These are phyloP conservation scores for Dryobota labecula DNA, from an alignment of 2,888 invertebrate genomes.

Conservation along the genomic window DNA sequence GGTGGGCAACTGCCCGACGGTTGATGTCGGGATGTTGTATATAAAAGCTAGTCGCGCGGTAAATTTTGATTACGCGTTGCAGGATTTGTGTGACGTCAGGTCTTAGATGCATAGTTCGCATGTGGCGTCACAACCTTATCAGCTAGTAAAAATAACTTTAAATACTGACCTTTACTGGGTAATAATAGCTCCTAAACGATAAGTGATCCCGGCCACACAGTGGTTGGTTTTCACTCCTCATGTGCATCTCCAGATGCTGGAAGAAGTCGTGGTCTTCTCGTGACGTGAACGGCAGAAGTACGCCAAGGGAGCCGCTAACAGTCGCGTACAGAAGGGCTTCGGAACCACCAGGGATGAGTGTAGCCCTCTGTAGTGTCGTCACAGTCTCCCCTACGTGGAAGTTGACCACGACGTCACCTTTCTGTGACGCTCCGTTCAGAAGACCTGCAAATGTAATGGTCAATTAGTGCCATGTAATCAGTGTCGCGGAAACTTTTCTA, in stretches of 20 bases:
- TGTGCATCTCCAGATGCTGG: constrained; percentile 99
- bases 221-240: constrained; percentile 99
- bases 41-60: too few species aligned
- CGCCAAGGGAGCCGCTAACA: constrained; percentile 97
- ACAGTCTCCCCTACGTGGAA: constrained; percentile 99
- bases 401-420: constrained; percentile 97
- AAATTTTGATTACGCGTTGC: too few species aligned
- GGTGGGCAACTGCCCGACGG: too few species aligned
- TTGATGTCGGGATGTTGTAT: too few species aligned
- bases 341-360: constrained; percentile 98
- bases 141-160: background rate
- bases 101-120: too few species aligned
- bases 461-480: constrained; percentile 11
- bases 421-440: constrained; percentile 99
- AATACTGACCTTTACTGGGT: constrained; percentile 95
- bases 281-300: constrained; percentile 98
- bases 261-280: constrained; percentile 99
- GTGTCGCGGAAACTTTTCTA: background rate
- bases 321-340: constrained; percentile 99
- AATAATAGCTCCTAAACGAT: constrained; percentile 99
- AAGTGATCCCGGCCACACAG: constrained; percentile 99
- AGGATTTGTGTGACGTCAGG: too few species aligned
- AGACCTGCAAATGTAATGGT: constrained; percentile 91
- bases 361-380: constrained; percentile 98
- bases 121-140: too few species aligned